Conservation (phyloP, 2,113 vertebrate species). For the Crypturellus undulatus region DNA sequence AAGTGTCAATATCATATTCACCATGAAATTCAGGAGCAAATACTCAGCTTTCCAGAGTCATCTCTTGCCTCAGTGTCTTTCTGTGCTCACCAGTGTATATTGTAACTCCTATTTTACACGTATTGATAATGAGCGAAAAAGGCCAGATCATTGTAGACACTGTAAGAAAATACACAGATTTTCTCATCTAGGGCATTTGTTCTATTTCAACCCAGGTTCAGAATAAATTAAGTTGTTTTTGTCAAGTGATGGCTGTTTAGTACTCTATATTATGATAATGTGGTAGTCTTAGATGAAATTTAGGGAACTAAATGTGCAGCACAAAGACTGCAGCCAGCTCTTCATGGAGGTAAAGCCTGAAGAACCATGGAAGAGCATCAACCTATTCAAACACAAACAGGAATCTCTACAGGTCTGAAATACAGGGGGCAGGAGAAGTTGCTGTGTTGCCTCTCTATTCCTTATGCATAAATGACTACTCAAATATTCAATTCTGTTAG, state of each 20-base stretch:
- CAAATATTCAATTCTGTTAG: background rate
- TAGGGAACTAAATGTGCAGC: background rate
- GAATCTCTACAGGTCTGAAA: background rate
- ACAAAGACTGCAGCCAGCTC: background rate
- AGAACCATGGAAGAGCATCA: background rate
- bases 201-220: background rate
- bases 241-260: background rate
- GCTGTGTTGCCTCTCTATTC: background rate
- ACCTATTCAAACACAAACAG: background rate
- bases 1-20: background rate
- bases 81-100: background rate
- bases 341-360: background rate
- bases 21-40: background rate
- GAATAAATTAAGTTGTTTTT: background rate
- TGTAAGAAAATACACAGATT: background rate
- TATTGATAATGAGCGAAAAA: background rate
- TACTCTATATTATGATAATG: background rate
- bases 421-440: background rate
- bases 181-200: background rate
- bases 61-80: background rate
- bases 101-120: background rate
- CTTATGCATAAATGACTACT: background rate
- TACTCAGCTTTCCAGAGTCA: background rate
- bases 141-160: accelerated
- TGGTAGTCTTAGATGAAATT: background rate